Evolutionary conservation across 1,140 invertebrate genomes (phyloP).

Genomic region (Drosophila kanapiae): DNA sequence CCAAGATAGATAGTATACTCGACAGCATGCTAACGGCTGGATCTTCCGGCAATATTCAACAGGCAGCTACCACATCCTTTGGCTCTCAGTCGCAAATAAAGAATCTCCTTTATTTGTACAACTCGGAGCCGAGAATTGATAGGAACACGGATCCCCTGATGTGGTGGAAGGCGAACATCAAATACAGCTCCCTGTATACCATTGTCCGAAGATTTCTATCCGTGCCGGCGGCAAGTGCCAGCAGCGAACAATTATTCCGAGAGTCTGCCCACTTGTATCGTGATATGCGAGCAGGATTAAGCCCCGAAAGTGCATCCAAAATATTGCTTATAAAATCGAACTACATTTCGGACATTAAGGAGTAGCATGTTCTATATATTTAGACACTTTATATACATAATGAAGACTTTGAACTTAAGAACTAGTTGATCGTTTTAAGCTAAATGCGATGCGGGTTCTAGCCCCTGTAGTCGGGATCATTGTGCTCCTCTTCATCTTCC

Average conservation of each 20-base stretch:
- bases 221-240: conserved; percentile 41
- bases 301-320: conserved; percentile 50
- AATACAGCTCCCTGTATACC: conserved; percentile 44
- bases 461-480: conserved; percentile 75
- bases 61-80: neutral
- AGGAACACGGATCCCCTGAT: conserved; percentile 51
- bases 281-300: conserved; percentile 38
- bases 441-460: conserved; percentile 23
- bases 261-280: conserved; percentile 41
- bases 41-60: neutral
- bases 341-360: conserved; percentile 13
- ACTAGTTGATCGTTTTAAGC: conserved; percentile 24
- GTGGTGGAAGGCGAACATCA: conserved; percentile 63
- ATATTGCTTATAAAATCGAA: conserved; percentile 63
- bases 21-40: conserved; percentile 54
- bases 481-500: conserved; percentile 87
- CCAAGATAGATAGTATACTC: conserved; percentile 60
- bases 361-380: conserved; percentile 6
- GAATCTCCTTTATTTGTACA: conserved; percentile 61
- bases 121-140: conserved; percentile 60
- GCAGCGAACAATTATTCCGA: conserved; percentile 37
- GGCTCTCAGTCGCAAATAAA: conserved; percentile 51
- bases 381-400: conserved; percentile 20
- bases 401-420: conserved; percentile 37
- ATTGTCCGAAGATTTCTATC: conserved; percentile 52